Conservation (phyloP, 2,797 vertebrate species). For the Anabacerthia variegaticeps region DNA sequence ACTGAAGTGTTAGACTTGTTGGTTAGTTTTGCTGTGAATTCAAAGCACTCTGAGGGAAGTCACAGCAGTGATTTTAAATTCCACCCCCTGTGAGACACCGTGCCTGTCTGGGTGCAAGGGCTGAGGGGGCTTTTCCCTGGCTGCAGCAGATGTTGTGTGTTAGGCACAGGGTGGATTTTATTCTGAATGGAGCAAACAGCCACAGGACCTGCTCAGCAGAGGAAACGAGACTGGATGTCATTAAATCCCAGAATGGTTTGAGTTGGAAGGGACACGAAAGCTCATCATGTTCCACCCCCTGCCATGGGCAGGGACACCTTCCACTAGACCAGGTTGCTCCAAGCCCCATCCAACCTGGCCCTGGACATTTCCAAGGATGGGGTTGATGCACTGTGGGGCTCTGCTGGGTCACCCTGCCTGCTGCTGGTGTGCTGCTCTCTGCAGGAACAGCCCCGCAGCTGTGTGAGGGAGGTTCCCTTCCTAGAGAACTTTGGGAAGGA, state of each 20-base stretch:
- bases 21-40: not conserved
- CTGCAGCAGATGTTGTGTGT: not conserved
- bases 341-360: not conserved
- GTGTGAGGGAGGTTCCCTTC: fast-evolving
- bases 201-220: not conserved
- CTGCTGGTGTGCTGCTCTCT: fast-evolving
- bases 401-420: not conserved
- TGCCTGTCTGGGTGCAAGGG: not conserved
- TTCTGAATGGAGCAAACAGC: not conserved
- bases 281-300: not conserved
- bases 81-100: not conserved
- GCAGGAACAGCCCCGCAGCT: not conserved
- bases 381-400: not conserved
- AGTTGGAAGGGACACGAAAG: not conserved
- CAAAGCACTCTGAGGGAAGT: not conserved
- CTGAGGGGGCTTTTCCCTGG: not conserved
- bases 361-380: not conserved
- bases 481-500: not conserved
- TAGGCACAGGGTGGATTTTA: not conserved
- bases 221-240: not conserved
- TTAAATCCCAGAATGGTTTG: not conserved
- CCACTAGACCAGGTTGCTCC: fast-evolving
- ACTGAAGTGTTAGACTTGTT: slow-evolving; percentile 33
- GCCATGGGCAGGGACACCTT: not conserved
- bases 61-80: not conserved